Percentiles rank a stretch among this genome's conserved stretches.
Evolutionary conservation across 2,113 vertebrate genomes (phyloP).

Genomic region (Vidua chalybeata): DNA sequence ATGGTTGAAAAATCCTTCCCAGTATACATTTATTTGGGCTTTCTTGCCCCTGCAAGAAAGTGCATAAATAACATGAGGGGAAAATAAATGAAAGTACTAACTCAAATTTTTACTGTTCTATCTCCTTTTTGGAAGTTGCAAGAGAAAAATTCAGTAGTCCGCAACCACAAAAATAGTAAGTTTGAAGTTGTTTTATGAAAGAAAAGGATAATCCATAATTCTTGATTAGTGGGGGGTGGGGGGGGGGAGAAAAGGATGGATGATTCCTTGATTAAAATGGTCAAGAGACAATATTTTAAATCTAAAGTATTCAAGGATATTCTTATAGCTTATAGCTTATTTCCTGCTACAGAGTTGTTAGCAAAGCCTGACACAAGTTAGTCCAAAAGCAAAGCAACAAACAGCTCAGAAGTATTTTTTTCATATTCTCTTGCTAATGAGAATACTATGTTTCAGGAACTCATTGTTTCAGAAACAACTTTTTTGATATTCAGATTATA

Average conservation of each 20-base stretch:
- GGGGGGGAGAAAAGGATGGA: not conserved
- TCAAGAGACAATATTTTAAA: not conserved
- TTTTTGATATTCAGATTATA: not conserved
- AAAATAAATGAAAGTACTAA: not conserved
- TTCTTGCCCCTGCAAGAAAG: not conserved
- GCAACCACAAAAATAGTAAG: not conserved
- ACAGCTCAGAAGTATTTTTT: not conserved
- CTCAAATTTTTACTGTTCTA: not conserved
- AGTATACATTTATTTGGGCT: not conserved
- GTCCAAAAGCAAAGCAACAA: not conserved
- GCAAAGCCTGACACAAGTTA: not conserved
- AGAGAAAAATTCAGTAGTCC: not conserved
- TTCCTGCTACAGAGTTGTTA: not conserved
- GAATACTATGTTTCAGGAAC: not conserved
- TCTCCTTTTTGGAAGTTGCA: not conserved
- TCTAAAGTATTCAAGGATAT: not conserved
- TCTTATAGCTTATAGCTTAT: not conserved
- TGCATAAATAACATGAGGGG: rapidly evolving
- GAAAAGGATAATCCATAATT: not conserved
- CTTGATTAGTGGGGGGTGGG: rapidly evolving
- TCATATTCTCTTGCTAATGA: not conserved
- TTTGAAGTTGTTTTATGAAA: not conserved
- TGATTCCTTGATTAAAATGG: not conserved
- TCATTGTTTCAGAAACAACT: not conserved
- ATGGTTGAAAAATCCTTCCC: not conserved